Percentiles rank a stretch among this genome's conserved stretches.
phyloP scores from a whole-genome alignment of 2,113 vertebrate species.

The Sebastes fasciatus region DNA sequence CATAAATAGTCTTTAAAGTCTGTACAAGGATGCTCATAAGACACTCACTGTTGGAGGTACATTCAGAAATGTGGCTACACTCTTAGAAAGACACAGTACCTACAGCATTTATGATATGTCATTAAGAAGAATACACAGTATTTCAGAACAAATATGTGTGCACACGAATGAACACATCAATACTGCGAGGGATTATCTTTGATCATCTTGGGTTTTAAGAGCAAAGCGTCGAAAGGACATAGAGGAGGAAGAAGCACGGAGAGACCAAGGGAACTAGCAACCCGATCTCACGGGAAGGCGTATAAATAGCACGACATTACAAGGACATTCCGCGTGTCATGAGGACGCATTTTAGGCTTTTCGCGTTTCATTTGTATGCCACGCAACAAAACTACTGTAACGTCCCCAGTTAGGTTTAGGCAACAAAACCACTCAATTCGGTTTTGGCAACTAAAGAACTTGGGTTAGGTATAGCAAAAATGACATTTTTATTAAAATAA shows the following conservation, averaged over 20 bases:
- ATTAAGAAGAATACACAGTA: constrained; percentile 34
- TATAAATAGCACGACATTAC: no score
- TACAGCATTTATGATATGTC: constrained; percentile 59
- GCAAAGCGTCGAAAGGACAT: constrained; percentile 1
- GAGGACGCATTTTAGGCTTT: no score
- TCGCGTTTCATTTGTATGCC: no score
- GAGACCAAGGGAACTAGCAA: background rate
- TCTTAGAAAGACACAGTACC: constrained; percentile 37
- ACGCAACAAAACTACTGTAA: no score
- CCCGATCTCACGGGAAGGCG: no score
- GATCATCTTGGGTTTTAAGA: constrained; percentile 6
- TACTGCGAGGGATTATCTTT: background rate
- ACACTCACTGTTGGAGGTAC: constrained; percentile 65
- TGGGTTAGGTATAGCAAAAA: no score
- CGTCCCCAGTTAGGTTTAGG: no score
- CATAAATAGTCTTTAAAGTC: constrained; percentile 53
- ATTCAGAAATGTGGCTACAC: constrained; percentile 67
- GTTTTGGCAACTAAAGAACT: no score
- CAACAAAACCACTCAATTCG: no score
- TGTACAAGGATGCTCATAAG: constrained; percentile 61
- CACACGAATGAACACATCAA: constrained; percentile 26
- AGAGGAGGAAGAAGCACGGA: background rate
- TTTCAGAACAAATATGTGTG: constrained; percentile 13
- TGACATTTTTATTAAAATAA: no score
- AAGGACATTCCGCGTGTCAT: no score